phyloP scores from a whole-genome alignment of 2,888 invertebrate species.

The Nomada ferruginata region DNA sequence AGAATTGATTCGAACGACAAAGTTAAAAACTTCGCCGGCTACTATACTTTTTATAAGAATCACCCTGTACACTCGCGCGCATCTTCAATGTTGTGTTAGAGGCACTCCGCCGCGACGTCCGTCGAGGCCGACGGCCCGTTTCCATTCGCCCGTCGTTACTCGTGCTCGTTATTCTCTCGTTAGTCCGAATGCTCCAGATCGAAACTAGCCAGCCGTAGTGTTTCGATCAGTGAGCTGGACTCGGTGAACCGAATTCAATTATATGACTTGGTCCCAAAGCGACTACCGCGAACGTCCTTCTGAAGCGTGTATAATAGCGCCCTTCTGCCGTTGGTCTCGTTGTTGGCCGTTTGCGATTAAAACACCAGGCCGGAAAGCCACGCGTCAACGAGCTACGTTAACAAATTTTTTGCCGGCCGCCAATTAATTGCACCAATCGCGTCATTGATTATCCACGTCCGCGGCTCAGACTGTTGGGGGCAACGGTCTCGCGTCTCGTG shows the following conservation, averaged over 20 bases:
- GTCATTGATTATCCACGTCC: conserved; percentile 61
- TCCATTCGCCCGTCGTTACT: conserved; percentile 58
- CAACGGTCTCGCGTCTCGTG: background rate
- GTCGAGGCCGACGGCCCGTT: conserved; percentile 26
- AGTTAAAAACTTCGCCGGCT: background rate
- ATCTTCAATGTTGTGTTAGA: conserved; percentile 32
- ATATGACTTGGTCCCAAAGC: conserved; percentile 73
- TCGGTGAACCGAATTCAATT: conserved; percentile 78
- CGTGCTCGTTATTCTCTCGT: conserved; percentile 72
- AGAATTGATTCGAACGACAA: background rate
- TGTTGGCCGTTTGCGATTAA: conserved; percentile 67
- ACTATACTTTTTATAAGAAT: background rate
- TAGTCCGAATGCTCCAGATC: conserved; percentile 66
- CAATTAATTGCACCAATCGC: conserved; percentile 62
- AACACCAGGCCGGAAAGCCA: conserved; percentile 43
- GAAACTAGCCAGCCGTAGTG: conserved; percentile 73
- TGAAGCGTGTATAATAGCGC: conserved; percentile 62
- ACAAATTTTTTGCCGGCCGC: conserved; percentile 54
- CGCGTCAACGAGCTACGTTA: conserved; percentile 61
- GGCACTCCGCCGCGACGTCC: conserved; percentile 44
- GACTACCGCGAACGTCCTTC: conserved; percentile 61
- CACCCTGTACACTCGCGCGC: conserved; percentile 33
- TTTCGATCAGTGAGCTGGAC: conserved; percentile 71
- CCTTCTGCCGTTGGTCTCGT: conserved; percentile 25
- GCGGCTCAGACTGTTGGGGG: conserved; percentile 9